A percentile compares a stretch with the other conserved stretches of the same genome.
These are phyloP conservation scores for Bucco capensis DNA, from an alignment of 2,113 vertebrate genomes.

Conservation along the genomic window DNA sequence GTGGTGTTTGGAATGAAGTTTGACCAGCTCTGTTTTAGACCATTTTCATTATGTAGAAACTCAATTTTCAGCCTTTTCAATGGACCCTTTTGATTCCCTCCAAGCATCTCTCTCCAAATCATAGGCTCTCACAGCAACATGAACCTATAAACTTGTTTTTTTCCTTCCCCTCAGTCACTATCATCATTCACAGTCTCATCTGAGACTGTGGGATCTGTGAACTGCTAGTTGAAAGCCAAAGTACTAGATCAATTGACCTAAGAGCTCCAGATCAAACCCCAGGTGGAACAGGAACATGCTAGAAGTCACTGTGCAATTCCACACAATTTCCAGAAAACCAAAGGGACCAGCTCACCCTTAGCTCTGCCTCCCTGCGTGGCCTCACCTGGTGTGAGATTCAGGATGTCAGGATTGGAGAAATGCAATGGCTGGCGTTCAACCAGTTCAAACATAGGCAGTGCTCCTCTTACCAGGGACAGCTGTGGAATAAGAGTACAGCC, in stretches of 20 bases:
- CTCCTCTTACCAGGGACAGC: slow-evolving; percentile 86
- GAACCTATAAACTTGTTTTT: neutral
- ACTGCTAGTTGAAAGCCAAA: neutral
- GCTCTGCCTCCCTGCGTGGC: neutral
- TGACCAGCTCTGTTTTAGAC: neutral
- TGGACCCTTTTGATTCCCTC: neutral
- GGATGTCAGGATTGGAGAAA: slow-evolving; percentile 85
- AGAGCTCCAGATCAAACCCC: neutral
- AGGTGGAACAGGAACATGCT: neutral
- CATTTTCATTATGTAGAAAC: neutral
- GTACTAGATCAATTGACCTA: neutral
- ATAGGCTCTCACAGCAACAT: neutral
- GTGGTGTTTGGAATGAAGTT: neutral
- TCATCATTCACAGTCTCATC: neutral
- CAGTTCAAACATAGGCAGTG: slow-evolving; percentile 93
- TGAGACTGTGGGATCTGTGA: neutral
- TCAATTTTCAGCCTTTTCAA: neutral
- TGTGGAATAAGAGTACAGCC: slow-evolving; percentile 43
- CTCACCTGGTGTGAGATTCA: slow-evolving; percentile 94
- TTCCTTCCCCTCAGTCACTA: neutral
- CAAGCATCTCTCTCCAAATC: neutral
- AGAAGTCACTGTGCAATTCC: neutral
- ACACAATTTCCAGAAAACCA: neutral
- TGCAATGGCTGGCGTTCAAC: slow-evolving; percentile 92
- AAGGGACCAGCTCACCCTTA: neutral